These are phyloP conservation scores for Bombus haemorrhoidalis DNA, from an alignment of 1,140 invertebrate genomes.

Conservation along the genomic window DNA sequence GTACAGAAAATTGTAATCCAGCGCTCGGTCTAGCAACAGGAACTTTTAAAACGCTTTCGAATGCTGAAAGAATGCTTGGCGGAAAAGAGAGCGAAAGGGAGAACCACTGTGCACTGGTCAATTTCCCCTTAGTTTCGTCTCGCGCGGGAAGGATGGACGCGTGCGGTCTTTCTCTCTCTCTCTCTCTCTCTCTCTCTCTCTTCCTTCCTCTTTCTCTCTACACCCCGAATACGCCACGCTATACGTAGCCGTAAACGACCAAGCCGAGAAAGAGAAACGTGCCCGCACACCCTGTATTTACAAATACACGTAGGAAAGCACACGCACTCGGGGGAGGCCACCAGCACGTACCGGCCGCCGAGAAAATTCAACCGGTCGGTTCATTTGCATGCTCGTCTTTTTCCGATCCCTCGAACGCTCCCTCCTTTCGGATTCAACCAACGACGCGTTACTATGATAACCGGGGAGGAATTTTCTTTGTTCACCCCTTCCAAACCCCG, in stretches of 20 bases:
- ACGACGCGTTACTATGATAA: slow-evolving; percentile 62
- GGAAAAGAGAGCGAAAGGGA: slow-evolving; percentile 40
- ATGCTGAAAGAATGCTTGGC: neutral
- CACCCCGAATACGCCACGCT: slow-evolving; percentile 60
- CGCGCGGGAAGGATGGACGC: slow-evolving; percentile 64
- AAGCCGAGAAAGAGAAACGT: slow-evolving; percentile 46
- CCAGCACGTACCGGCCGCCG: slow-evolving; percentile 42
- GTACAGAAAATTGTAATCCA: neutral
- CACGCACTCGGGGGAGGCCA: slow-evolving; percentile 29
- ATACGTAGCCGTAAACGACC: slow-evolving; percentile 64
- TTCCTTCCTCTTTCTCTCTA: slow-evolving; percentile 16
- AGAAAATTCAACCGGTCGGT: slow-evolving; percentile 72
- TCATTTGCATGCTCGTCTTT: slow-evolving; percentile 74
- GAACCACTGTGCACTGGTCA: slow-evolving; percentile 78
- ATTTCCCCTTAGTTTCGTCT: slow-evolving; percentile 77
- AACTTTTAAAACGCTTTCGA: neutral
- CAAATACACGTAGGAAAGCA: slow-evolving; percentile 49
- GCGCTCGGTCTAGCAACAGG: neutral
- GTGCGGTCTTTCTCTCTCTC: neutral
- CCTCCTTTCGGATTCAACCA: slow-evolving; percentile 62
- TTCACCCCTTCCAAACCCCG: neutral
- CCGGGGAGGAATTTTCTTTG: slow-evolving; percentile 59
- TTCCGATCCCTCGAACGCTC: slow-evolving; percentile 59
- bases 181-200: neutral
- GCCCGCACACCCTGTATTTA: slow-evolving; percentile 59